Evolutionary conservation across 2,113 vertebrate genomes (phyloP), one percentile per base, ranked within the genome.

Genomic region (Fregetta grallaria): DNA sequence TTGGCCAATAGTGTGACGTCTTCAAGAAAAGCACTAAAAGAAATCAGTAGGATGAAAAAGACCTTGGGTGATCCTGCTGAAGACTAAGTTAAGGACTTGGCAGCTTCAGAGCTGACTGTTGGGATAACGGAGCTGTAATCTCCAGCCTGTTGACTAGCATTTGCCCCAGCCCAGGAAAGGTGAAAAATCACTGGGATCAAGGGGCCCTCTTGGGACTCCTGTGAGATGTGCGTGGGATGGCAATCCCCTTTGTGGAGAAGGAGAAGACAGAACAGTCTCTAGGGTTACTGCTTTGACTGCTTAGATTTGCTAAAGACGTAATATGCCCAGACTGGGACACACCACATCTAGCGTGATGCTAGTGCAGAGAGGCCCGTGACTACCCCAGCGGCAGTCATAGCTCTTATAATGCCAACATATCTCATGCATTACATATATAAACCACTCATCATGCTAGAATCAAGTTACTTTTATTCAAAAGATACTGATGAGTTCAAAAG

Each of bases 301-400:
- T 62, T 47, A 13, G 5, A 0, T 6, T 62, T 18, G 25, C n/a
- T 59, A 15, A 67, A 49, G 21, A 5, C 2, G 8, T 15, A 20
- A 26, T 10, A 10, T 4, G 5, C 15, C 20, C 0, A 3, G 53
- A 25, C 15, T n/a, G 38, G 29, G 61, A 38, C 62, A 38, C 23
- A 22, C n/a, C 59, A 47, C n/a, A 49, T 18, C 15, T 59, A 36
- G 25, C 6, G 5, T 6, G 15, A 38, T 34, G 22, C 36, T 50
- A 15, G 34, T 4, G 45, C 15, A 38, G 16, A 56, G 55, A 20
- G 26, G 3, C 9, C 29, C 7, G 0, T 13, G 42, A 40, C 32
- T 32, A 0, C 27, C 38, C 29, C 55, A 27, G 9, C 0, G 2
- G 30, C 55, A 59, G 27, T 36, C 65, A 30, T 0, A 0, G 30